Percentiles rank a stretch among this genome's conserved stretches.
phyloP scores from a whole-genome alignment of 2,113 vertebrate genomes.

The Isichthys henryi region DNA sequence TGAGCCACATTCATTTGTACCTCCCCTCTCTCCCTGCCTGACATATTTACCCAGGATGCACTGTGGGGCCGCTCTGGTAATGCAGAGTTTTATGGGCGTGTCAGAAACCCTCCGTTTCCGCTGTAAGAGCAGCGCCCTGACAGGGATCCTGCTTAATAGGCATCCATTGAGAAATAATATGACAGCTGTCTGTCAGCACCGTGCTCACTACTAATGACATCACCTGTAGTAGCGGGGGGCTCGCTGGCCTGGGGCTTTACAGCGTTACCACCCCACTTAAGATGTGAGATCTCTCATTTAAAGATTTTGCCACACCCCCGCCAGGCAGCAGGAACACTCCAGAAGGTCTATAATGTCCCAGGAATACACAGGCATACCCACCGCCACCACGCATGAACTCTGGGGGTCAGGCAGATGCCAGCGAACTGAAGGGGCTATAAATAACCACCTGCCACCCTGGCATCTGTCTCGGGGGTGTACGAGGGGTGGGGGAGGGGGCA shows the following conservation, averaged over 20 bases:
- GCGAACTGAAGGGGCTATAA: not conserved
- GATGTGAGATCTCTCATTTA: not conserved
- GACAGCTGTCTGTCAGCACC: not conserved
- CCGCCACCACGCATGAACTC: not conserved
- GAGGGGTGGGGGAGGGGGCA: not conserved
- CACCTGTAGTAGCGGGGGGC: not conserved
- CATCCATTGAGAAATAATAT: not conserved
- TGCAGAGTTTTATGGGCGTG: not conserved
- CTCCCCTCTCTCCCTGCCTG: not conserved
- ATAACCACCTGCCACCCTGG: not conserved
- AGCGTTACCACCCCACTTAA: not conserved
- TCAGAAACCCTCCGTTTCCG: not conserved
- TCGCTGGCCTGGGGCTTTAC: not conserved
- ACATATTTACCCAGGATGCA: not conserved
- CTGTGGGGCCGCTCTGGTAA: not conserved
- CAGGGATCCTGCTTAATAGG: not conserved
- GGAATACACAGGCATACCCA: not conserved
- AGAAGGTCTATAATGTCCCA: not conserved
- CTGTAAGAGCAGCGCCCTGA: not conserved
- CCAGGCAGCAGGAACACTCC: not conserved
- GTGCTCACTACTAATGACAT: not conserved
- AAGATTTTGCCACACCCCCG: not conserved
- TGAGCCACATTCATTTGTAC: not conserved
- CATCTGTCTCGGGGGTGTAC: not conserved
- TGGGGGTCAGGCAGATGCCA: not conserved